Evolutionary conservation across 2,113 vertebrate species (phyloP).

Genomic region (Oreocharis arfaki): DNA sequence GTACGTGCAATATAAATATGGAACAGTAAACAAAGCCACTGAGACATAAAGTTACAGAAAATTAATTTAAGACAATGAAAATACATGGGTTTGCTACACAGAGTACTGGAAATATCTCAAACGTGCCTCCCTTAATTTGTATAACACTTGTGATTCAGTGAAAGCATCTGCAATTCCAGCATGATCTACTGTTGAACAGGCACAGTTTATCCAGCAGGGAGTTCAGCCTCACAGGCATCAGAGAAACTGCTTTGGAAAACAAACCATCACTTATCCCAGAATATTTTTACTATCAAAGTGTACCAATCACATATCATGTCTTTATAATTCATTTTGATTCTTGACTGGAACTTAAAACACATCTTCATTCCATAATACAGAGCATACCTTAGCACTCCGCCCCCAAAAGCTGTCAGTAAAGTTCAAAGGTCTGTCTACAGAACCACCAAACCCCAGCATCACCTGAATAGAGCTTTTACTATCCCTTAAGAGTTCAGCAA

Average conservation of each 20-base stretch:
- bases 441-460: neutral
- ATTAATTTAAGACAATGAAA: neutral
- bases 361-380: neutral
- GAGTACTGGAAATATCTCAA: neutral
- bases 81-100: neutral
- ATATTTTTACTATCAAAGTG: neutral
- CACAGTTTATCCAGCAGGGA: neutral
- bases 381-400: neutral
- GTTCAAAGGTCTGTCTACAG: neutral
- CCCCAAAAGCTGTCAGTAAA: neutral
- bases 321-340: neutral
- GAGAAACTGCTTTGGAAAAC: neutral
- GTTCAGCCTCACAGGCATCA: neutral
- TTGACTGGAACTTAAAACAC: neutral
- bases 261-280: neutral
- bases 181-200: neutral
- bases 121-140: neutral
- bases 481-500: neutral
- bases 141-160: neutral
- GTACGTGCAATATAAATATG: neutral
- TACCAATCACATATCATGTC: neutral
- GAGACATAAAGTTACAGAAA: neutral
- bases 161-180: neutral
- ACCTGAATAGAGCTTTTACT: neutral
- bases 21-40: neutral